These are phyloP conservation scores for Rhea americana DNA, from an alignment of 2,113 vertebrate species.

Conservation along the genomic window DNA sequence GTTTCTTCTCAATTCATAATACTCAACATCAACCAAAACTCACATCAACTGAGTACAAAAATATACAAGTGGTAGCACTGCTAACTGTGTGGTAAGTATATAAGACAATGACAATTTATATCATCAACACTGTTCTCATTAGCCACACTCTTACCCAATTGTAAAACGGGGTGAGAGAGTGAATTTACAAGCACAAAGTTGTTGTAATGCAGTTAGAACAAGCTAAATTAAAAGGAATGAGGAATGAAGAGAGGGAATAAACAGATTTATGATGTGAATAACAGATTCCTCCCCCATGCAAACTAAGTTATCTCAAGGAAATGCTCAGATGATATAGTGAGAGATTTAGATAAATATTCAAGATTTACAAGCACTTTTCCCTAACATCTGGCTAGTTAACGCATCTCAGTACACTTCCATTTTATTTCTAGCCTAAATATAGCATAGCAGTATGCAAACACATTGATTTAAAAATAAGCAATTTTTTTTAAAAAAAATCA, in stretches of 20 bases:
- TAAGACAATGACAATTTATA: background rate
- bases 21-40: background rate
- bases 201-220: background rate
- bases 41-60: background rate
- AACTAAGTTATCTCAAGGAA: background rate
- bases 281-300: background rate
- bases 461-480: background rate
- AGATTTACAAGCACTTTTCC: background rate
- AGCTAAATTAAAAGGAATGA: background rate
- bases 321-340: background rate
- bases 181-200: background rate
- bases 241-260: background rate
- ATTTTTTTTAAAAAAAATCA: background rate
- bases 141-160: background rate
- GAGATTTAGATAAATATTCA: background rate
- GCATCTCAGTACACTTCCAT: background rate
- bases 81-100: background rate
- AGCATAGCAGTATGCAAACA: background rate
- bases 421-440: background rate
- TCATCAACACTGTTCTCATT: background rate
- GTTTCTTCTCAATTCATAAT: background rate
- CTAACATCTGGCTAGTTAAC: background rate
- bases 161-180: background rate
- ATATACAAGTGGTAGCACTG: background rate
- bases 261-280: background rate